A percentile compares a stretch with the other conserved stretches of the same genome.
Conservation (phyloP, 1,140 invertebrate species). For the Habropoda laboriosa region DNA sequence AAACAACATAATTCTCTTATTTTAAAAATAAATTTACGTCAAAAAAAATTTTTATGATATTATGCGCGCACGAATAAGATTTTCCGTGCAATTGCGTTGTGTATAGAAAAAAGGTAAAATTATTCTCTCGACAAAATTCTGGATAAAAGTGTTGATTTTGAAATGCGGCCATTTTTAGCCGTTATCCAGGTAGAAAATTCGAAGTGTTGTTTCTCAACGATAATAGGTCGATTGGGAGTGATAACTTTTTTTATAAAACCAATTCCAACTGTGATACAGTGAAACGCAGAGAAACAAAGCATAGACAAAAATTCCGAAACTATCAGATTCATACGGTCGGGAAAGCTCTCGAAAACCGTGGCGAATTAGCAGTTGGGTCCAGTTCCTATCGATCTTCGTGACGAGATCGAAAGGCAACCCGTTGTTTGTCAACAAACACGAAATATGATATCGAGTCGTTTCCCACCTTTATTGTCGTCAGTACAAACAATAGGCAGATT, state of each 20-base stretch:
- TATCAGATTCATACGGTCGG: neutral
- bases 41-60: too few species aligned
- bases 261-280: neutral
- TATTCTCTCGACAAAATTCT: too few species aligned
- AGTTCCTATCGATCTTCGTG: neutral
- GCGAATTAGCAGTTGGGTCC: slow-evolving; percentile 1
- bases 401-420: neutral
- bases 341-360: neutral
- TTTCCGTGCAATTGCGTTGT: too few species aligned
- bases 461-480: slow-evolving; percentile 6
- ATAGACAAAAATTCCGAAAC: neutral
- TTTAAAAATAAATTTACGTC: too few species aligned
- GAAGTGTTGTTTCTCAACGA: neutral
- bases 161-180: too few species aligned
- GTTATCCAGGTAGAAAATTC: neutral
- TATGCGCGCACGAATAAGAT: too few species aligned
- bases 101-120: too few species aligned
- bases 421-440: slow-evolving; percentile 10
- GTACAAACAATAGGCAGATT: slow-evolving; percentile 25
- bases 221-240: neutral
- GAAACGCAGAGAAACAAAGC: neutral
- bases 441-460: slow-evolving; percentile 30
- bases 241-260: slow-evolving; percentile 3
- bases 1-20: too few species aligned
- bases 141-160: too few species aligned